phyloP scores from a whole-genome alignment of 2,797 vertebrate species.

The Hyperoplus lanceolatus region DNA sequence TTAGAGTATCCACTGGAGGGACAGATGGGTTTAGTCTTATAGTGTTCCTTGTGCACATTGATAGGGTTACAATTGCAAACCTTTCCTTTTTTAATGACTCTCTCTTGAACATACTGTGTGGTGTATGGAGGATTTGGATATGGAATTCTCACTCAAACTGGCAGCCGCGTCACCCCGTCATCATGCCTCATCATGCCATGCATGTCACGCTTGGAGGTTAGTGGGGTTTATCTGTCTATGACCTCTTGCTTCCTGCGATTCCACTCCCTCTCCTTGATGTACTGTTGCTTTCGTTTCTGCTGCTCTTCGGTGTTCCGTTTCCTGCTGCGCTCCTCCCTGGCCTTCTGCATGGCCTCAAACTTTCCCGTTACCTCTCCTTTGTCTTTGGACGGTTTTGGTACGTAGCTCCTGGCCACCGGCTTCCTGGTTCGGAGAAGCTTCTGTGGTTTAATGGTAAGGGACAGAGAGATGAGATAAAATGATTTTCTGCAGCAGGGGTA shows the following conservation, averaged over 20 bases:
- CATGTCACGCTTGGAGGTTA: slow-evolving; percentile 65
- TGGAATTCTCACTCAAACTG: slow-evolving; percentile 63
- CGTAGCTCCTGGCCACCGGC: slow-evolving; percentile 93
- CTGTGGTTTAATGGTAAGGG: slow-evolving; percentile 76
- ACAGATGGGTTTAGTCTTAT: background rate
- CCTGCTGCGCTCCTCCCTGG: slow-evolving; percentile 96
- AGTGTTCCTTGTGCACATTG: slow-evolving; percentile 17
- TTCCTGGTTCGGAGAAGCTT: slow-evolving; percentile 94
- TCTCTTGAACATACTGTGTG: background rate
- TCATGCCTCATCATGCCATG: slow-evolving; percentile 80
- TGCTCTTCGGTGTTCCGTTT: slow-evolving; percentile 93
- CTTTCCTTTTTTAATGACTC: background rate
- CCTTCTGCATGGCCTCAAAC: slow-evolving; percentile 97
- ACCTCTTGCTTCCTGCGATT: slow-evolving; percentile 97
- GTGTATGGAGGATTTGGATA: slow-evolving; percentile 25
- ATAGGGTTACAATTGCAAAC: slow-evolving; percentile 11
- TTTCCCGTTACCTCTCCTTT: slow-evolving; percentile 94
- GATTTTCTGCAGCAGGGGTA: background rate
- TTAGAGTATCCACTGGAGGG: background rate
- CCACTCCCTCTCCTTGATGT: slow-evolving; percentile 96
- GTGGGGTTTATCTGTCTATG: slow-evolving; percentile 75
- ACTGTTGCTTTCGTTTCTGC: slow-evolving; percentile 97
- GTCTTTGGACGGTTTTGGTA: slow-evolving; percentile 92
- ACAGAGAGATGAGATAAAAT: background rate
- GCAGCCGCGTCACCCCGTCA: slow-evolving; percentile 60